Conservation (phyloP, 1,140 invertebrate genomes). For the Bombus huntii region DNA sequence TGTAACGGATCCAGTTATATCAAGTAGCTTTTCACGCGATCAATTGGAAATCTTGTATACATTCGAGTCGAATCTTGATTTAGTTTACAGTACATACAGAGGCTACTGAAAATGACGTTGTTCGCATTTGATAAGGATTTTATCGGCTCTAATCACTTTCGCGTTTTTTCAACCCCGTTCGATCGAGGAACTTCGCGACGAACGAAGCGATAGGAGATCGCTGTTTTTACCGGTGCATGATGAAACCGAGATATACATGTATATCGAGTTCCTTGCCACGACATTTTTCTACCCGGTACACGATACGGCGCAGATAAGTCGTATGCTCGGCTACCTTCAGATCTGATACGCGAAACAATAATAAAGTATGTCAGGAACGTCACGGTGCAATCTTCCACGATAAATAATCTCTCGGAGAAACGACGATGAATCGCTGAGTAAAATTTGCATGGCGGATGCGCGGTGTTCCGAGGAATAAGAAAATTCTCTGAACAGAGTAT, state of each 20-base stretch:
- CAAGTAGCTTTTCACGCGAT: neutral
- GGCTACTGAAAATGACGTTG: neutral
- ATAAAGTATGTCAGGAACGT: conserved; percentile 24
- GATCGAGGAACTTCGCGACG: neutral
- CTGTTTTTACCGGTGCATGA: neutral
- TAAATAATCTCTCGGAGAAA: neutral
- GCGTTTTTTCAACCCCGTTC: conserved; percentile 1
- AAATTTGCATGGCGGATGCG: neutral
- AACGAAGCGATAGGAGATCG: neutral
- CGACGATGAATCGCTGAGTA: neutral
- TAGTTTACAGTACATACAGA: neutral
- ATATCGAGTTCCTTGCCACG: neutral
- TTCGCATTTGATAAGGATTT: neutral
- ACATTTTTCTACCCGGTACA: neutral
- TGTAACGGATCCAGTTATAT: conserved; percentile 1
- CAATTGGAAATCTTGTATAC: neutral
- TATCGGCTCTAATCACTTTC: neutral
- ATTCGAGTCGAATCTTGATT: neutral
- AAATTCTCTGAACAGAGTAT: neutral
- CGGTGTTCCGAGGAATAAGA: no score
- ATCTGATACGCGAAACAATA: conserved; percentile 21
- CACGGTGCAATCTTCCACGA: neutral
- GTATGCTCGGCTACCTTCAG: neutral
- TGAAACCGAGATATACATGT: conserved; percentile 2
- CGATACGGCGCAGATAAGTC: conserved; percentile 3